Evolutionary conservation across 2,113 vertebrate species (phyloP).

Genomic region (Ascaphus truei): DNA sequence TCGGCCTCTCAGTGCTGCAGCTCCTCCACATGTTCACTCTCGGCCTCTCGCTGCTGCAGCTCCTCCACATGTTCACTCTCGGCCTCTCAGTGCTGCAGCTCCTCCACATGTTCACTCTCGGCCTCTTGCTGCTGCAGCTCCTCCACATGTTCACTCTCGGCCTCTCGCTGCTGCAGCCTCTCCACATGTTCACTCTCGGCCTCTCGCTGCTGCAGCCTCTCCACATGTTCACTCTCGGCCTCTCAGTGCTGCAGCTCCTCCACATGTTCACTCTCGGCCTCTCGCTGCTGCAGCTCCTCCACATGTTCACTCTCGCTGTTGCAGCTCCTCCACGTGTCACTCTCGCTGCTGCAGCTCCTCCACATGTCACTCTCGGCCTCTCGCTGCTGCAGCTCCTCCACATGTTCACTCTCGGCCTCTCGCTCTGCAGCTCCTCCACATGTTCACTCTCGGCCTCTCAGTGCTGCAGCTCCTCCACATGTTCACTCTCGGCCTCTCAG

Average conservation of each 20-base stretch:
- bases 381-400: conserved; percentile 51
- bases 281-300: conserved; percentile 51
- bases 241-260: conserved; percentile 50
- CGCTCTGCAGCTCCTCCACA: conserved; percentile 51
- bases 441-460: conserved; percentile 55
- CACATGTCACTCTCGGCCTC: conserved; percentile 48
- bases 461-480: conserved; percentile 53
- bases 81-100: conserved; percentile 50
- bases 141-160: conserved; percentile 58
- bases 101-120: conserved; percentile 58
- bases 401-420: conserved; percentile 55
- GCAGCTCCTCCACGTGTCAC: conserved; percentile 53
- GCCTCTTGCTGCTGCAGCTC: conserved; percentile 50
- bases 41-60: conserved; percentile 50
- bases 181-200: conserved; percentile 56
- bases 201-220: conserved; percentile 51
- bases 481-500: conserved; percentile 54
- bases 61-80: conserved; percentile 57
- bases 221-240: conserved; percentile 55
- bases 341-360: too few relatives aligned
- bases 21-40: conserved; percentile 57
- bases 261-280: conserved; percentile 56
- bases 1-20: conserved; percentile 50
- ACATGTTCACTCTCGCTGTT: conserved; percentile 56
- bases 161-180: conserved; percentile 50